phyloP scores from a whole-genome alignment of 2,113 vertebrate genomes.

The Stigmatopora nigra region DNA sequence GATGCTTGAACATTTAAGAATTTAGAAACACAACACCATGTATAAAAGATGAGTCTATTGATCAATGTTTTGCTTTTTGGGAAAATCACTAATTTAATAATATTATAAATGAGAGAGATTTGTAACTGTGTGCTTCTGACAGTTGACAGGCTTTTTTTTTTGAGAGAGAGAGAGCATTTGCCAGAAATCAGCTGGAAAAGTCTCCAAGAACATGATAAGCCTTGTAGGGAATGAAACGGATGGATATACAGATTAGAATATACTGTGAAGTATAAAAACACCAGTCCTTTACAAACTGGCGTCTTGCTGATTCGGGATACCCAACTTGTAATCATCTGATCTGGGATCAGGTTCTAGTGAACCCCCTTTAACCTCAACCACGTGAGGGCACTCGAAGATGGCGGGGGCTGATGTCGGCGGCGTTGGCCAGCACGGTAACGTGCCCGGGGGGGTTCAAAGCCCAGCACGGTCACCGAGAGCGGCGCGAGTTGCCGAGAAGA shows the following conservation, averaged over 20 bases:
- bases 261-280: not conserved
- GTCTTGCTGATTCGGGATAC: constrained; percentile 36
- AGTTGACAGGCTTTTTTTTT: not conserved
- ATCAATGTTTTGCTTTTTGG: too few species aligned
- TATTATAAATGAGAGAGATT: not conserved
- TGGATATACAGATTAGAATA: not conserved
- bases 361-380: constrained; percentile 44
- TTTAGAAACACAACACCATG: too few species aligned
- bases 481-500: constrained; percentile 19
- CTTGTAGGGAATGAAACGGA: not conserved
- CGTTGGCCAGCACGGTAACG: constrained; percentile 24
- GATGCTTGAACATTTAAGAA: too few species aligned
- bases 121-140: not conserved
- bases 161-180: not conserved
- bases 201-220: not conserved
- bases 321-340: constrained; percentile 40
- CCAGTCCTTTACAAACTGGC: constrained; percentile 7
- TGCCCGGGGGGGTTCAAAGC: constrained; percentile 32
- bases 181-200: not conserved
- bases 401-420: constrained; percentile 38
- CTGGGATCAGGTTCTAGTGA: constrained; percentile 42
- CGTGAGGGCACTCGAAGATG: constrained; percentile 39
- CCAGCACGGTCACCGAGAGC: not conserved
- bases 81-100: too few species aligned
- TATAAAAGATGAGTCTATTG: too few species aligned